Conservation (phyloP, 2,888 invertebrate species). For the Blera fallax region DNA sequence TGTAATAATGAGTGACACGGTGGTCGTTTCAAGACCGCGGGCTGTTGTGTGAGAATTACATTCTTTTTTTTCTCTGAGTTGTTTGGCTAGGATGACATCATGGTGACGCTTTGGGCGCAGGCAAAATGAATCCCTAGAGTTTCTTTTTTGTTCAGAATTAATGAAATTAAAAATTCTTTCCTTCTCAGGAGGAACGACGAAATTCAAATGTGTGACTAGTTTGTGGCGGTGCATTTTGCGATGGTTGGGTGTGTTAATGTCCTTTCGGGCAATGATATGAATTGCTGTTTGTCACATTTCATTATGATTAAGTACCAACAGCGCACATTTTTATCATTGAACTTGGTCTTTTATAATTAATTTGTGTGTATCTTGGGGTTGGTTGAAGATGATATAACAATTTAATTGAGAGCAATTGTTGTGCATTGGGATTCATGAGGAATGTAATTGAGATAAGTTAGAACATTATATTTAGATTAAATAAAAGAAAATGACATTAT, state of each 20-base stretch:
- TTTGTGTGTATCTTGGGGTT: not conserved
- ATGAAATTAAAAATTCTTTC: constrained; percentile 56
- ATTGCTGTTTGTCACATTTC: constrained; percentile 28
- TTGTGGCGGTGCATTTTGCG: not conserved
- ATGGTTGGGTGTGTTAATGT: constrained; percentile 31
- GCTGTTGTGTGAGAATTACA: constrained; percentile 16
- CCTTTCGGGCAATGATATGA: constrained; percentile 18
- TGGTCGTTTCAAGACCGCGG: constrained; percentile 29
- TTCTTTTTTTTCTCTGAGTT: not conserved
- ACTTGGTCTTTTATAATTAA: constrained; percentile 49
- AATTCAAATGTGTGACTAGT: constrained; percentile 32
- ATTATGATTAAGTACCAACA: constrained; percentile 24
- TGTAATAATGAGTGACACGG: constrained; percentile 1
- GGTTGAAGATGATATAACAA: not conserved
- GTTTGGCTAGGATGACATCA: constrained; percentile 59
- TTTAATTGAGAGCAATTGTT: constrained; percentile 38
- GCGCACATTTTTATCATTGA: constrained; percentile 43
- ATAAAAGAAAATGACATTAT: constrained; percentile 4
- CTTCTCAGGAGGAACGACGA: constrained; percentile 6
- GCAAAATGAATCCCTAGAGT: constrained; percentile 55
- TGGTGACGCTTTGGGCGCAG: constrained; percentile 45
- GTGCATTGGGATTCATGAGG: constrained; percentile 9
- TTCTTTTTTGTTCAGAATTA: constrained; percentile 30
- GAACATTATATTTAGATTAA: constrained; percentile 31
- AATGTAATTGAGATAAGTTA: constrained; percentile 38